Conservation (phyloP, 2,888 invertebrate genomes). For the Macrostomum cliftonense region DNA sequence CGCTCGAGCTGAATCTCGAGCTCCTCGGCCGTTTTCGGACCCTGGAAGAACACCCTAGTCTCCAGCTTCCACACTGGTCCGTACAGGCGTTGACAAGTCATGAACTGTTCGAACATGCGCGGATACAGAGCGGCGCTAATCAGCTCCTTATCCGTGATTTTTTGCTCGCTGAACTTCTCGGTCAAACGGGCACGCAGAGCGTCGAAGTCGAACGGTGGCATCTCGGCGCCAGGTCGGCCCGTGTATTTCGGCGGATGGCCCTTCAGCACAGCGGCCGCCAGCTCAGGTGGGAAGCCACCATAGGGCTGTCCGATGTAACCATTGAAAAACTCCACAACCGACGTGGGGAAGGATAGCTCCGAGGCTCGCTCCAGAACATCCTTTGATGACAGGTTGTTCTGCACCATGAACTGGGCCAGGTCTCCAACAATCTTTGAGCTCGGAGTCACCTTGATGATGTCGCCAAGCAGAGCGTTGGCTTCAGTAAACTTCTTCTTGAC, state of each 20-base stretch:
- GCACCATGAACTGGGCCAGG: slow-evolving; percentile 93
- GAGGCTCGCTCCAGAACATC: slow-evolving; percentile 70
- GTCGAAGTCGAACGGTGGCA: slow-evolving; percentile 65
- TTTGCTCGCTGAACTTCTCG: slow-evolving; percentile 51
- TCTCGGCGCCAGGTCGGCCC: slow-evolving; percentile 68
- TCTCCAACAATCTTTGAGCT: slow-evolving; percentile 97
- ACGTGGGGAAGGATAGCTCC: slow-evolving; percentile 87
- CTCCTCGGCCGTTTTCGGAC: slow-evolving; percentile 62
- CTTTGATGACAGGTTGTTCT: slow-evolving; percentile 68
- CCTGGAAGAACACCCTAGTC: slow-evolving; percentile 78
- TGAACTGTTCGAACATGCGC: slow-evolving; percentile 46
- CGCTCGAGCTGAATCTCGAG: slow-evolving; percentile 72
- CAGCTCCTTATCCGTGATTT: slow-evolving; percentile 57
- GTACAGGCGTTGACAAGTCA: slow-evolving; percentile 55
- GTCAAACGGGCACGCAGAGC: slow-evolving; percentile 54
- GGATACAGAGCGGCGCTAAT: slow-evolving; percentile 93
- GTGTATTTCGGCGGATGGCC: slow-evolving; percentile 51
- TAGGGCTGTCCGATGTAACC: slow-evolving; percentile 66
- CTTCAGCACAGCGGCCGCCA: slow-evolving; percentile 41
- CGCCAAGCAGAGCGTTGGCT: slow-evolving; percentile 55
- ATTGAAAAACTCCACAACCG: slow-evolving; percentile 86
- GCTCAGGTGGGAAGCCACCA: slow-evolving; percentile 62
- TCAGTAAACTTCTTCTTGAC: slow-evolving; percentile 80
- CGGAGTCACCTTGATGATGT: slow-evolving; percentile 54
- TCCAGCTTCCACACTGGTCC: slow-evolving; percentile 89